A percentile compares a stretch with the other conserved stretches of the same genome.
These are phyloP conservation scores for Carcina quercana DNA, from an alignment of 2,888 invertebrate species.

Conservation along the genomic window DNA sequence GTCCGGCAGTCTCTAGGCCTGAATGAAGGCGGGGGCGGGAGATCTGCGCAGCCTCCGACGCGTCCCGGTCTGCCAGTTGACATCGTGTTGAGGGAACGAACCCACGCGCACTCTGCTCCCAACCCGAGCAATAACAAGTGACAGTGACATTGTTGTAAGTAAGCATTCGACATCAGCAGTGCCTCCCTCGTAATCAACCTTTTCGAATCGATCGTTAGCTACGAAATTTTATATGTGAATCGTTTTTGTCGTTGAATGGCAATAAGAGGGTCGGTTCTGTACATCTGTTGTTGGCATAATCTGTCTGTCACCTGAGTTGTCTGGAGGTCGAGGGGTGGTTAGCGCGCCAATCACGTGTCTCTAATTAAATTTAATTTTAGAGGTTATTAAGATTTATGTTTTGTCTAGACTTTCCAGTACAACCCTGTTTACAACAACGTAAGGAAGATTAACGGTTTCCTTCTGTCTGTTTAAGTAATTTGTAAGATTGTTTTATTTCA, in stretches of 20 bases:
- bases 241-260: constrained; percentile 37
- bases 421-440: too few species aligned
- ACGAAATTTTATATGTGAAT: too few species aligned
- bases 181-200: constrained; percentile 28
- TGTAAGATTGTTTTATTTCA: too few species aligned
- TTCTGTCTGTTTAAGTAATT: too few species aligned
- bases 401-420: too few species aligned
- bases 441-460: too few species aligned
- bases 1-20: constrained; percentile 62
- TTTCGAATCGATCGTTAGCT: constrained; percentile 33
- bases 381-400: too few species aligned
- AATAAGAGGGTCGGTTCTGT: constrained; percentile 29
- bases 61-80: constrained; percentile 51
- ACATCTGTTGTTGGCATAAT: constrained; percentile 30
- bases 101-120: constrained; percentile 42
- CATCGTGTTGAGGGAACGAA: constrained; percentile 53
- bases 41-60: constrained; percentile 65
- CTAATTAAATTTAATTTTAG: too few species aligned
- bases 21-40: constrained; percentile 64
- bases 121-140: constrained; percentile 39
- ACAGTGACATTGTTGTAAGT: constrained; percentile 53
- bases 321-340: constrained; percentile 53
- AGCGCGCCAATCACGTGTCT: constrained; percentile 49
- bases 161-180: constrained; percentile 18
- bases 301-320: constrained; percentile 49